phyloP scores from a whole-genome alignment of 2,113 vertebrate genomes.

The Bambusicola thoracicus region DNA sequence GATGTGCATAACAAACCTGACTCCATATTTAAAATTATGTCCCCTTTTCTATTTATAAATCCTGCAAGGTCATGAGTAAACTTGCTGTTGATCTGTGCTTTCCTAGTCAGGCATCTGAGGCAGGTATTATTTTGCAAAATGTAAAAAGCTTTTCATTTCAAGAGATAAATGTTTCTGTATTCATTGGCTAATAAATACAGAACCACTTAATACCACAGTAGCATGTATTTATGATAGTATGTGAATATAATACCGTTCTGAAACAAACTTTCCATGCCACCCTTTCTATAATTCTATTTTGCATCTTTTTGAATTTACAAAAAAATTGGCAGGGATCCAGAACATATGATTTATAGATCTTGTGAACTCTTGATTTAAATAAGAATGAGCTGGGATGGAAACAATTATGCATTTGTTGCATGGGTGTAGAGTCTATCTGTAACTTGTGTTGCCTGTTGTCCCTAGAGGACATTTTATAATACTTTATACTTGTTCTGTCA shows the following conservation, averaged over 20 bases:
- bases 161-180: background rate
- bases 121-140: background rate
- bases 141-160: background rate
- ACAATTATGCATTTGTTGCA: conserved; percentile 17
- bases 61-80: background rate
- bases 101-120: background rate
- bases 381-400: background rate
- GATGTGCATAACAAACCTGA: background rate
- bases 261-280: background rate
- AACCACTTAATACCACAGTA: background rate
- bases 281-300: background rate
- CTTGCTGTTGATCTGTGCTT: background rate
- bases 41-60: background rate
- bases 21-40: background rate
- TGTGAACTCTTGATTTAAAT: conserved; percentile 3
- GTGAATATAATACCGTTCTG: background rate
- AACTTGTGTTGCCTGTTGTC: background rate
- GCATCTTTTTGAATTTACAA: background rate
- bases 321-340: background rate
- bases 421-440: background rate
- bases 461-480: conserved; percentile 28
- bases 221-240: background rate
- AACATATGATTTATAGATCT: conserved; percentile 7
- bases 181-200: background rate
- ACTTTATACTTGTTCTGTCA: background rate